Evolutionary conservation across 2,797 vertebrate genomes (phyloP), one percentile per base, ranked within the genome.

Genomic region (Enteromius mattozi): DNA sequence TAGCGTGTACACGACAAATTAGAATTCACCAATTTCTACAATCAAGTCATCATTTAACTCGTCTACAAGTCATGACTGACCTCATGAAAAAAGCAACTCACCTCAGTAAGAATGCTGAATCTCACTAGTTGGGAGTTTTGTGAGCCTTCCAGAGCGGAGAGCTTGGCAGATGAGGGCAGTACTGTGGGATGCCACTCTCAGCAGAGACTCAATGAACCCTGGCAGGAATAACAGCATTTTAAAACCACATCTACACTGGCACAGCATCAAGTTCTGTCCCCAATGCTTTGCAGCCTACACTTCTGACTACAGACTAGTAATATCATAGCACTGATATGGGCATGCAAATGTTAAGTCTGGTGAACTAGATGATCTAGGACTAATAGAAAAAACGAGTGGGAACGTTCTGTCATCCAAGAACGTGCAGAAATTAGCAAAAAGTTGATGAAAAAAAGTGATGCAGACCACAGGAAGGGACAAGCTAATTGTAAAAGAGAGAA

Each of bases 161-260:
- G 35, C 81, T 87, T 86, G 74, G 86, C 83, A 85, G 86, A 75
- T 14, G 85, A 84, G n/a, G 59, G 63, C 47, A 45, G 69, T 83
- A 83, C 37, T 77, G 78, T 69, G 84, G 85, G 84, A 85, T 51
- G 85, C 76, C 82, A 86, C 79, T 74, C 82, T 86, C 86, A 85
- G 82, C 59, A 82, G 77, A 63, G 80, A 54, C 35, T 24, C 83
- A 81, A 45, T 70, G 65, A 87, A 87, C 54, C 86, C 84, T 87
- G 80, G 84, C 66, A 86, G 71, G 74, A 83, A 69, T 24, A 66
- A 81, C 71, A 59, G 65, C 45, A 85, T 85, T 79, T 86, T 82
- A 87, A 85, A 13, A 83, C 61, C 33, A 86, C 66, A 71, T 63
- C 80, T 69, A 33, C 74, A 77, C 24, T 66, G 82, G 70, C 70